These are phyloP conservation scores for Steatornis caripensis DNA, from an alignment of 2,113 vertebrate species.

Conservation along the genomic window DNA sequence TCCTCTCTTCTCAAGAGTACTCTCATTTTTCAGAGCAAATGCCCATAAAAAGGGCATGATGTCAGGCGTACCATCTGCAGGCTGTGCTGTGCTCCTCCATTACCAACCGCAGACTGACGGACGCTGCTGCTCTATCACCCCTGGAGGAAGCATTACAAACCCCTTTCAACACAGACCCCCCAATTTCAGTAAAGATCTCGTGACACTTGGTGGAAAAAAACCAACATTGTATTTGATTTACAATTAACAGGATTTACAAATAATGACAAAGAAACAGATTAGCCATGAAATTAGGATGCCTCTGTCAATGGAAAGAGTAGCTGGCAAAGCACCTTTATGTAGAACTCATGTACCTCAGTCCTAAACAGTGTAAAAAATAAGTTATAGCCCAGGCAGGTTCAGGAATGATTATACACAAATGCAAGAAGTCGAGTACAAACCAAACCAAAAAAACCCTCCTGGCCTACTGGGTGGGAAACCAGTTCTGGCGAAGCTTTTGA, in stretches of 20 bases:
- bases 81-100: background rate
- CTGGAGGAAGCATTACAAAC: background rate
- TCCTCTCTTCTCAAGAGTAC: background rate
- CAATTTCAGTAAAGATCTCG: constrained; percentile 3
- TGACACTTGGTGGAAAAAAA: constrained; percentile 73
- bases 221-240: constrained; percentile 76
- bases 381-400: constrained; percentile 37
- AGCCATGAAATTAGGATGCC: constrained; percentile 50
- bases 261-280: constrained; percentile 61
- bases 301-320: constrained; percentile 48
- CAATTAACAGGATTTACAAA: constrained; percentile 79
- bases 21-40: constrained; percentile 40
- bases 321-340: constrained; percentile 41
- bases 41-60: background rate
- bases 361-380: constrained; percentile 49
- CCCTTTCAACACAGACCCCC: background rate
- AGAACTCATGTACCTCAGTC: constrained; percentile 29
- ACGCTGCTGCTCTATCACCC: background rate
- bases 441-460: background rate
- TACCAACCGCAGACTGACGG: background rate
- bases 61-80: constrained; percentile 14
- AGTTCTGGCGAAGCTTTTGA: background rate
- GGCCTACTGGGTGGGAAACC: background rate
- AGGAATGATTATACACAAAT: constrained; percentile 26
- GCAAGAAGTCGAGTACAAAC: background rate